Evolutionary conservation across 2,797 vertebrate genomes (phyloP), one percentile per base, ranked within the genome.

Genomic region (Taenioides sp.): DNA sequence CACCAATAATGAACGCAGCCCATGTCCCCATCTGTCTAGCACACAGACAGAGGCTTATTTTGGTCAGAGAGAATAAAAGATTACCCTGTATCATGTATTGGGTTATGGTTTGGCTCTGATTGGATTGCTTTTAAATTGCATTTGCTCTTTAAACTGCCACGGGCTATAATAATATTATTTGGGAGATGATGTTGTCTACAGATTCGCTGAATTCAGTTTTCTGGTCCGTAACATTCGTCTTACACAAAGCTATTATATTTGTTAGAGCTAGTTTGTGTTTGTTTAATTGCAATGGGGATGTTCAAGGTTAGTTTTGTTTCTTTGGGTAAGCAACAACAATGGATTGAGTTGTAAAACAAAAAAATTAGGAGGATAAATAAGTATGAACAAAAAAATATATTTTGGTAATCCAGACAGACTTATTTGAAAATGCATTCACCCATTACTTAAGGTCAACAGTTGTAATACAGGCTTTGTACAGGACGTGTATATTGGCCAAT

Each of bases 121-220:
- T 87, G 75, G 65, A 91, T 87, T 91, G 86, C 79, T 74, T 84
- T 77, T 66, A 87, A 91, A 92, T 92, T 87, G 76, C 70, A 88
- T 91, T 93, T 85, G 43, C 76, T 85, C 74, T 79, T 79, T 70
- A 79, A 83, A 88, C 74, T 78, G 64, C 69, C 68, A 79, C 71
- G 64, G 68, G 72, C 80, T 75, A 83, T 86, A 71, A 82, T 90
- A 82, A 82, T 90, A 82, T 81, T 72, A 87, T 87, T 84, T 82
- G 59, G 12, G 12, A 43, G 67, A 84, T 72, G 61, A 74, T 86
- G 82, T 90, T 85, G 79, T 80, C 77, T 78, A 66, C 76, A 67
- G 77, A 88, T 89, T 79, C 16, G n/a, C 62, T 75, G 55, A 74
- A 86, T 86, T 84, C 49, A 75, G 80, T 80, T 67, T 27, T 37